phyloP scores from a whole-genome alignment of 2,888 invertebrate species.

The Diaprepes abbreviatus region DNA sequence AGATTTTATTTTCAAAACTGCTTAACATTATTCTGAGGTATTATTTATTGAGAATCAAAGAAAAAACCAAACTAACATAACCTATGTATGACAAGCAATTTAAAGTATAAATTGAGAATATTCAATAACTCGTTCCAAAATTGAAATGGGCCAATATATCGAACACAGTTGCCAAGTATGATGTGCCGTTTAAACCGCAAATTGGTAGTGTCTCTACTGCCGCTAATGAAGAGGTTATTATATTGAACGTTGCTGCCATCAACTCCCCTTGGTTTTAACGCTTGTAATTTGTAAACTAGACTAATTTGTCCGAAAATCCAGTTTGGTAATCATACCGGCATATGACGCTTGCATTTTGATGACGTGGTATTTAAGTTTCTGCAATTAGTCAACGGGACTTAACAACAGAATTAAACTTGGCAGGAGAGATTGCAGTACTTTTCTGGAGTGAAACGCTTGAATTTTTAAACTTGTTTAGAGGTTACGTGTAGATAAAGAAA shows the following conservation, averaged over 20 bases:
- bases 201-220: slow-evolving; percentile 38
- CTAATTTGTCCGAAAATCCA: slow-evolving; percentile 41
- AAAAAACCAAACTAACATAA: no score
- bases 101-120: no score
- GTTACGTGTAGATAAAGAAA: no score
- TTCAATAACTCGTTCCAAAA: neutral
- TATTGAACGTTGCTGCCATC: slow-evolving; percentile 37
- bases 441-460: no score
- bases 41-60: no score
- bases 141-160: neutral
- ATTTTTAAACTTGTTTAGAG: no score
- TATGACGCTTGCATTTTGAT: slow-evolving; percentile 32
- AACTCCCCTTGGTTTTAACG: slow-evolving; percentile 43
- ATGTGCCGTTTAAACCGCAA: slow-evolving; percentile 40
- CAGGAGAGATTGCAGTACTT: no score
- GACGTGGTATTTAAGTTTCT: slow-evolving; percentile 9
- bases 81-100: no score
- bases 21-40: no score
- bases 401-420: slow-evolving; percentile 2
- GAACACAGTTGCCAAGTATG: slow-evolving; percentile 19
- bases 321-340: slow-evolving; percentile 31
- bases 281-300: slow-evolving; percentile 41
- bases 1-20: no score
- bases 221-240: slow-evolving; percentile 48
- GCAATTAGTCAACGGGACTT: slow-evolving; percentile 3